Evolutionary conservation across 2,113 vertebrate genomes (phyloP).

Genomic region (Muntiacus reevesi): DNA sequence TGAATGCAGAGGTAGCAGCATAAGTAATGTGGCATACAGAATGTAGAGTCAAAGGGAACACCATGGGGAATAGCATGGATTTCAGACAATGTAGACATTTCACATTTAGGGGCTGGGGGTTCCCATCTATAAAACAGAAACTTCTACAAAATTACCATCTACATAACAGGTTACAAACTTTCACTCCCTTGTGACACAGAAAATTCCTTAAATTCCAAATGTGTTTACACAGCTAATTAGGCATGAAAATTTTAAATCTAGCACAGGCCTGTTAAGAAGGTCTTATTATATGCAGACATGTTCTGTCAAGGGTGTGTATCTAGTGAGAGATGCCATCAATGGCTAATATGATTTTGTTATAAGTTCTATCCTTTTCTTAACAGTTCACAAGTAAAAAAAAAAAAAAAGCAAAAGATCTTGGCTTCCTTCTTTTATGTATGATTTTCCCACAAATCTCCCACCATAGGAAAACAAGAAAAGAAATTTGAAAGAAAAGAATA

Average conservation of each 20-base stretch:
- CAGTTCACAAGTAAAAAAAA: constrained; percentile 32
- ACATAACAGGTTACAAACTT: neutral
- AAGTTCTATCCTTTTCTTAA: constrained; percentile 20
- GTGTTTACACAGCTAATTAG: constrained; percentile 75
- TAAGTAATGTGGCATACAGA: neutral
- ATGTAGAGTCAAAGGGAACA: neutral
- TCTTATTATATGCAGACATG: constrained; percentile 60
- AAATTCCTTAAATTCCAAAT: constrained; percentile 73
- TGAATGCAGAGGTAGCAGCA: neutral
- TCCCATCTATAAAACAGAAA: neutral
- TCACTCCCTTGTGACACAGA: constrained; percentile 18
- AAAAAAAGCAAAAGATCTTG: constrained; percentile 36
- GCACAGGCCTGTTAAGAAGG: constrained; percentile 70
- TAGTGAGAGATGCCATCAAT: constrained; percentile 54
- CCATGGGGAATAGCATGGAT: neutral
- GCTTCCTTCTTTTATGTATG: constrained; percentile 27
- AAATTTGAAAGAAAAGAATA: constrained; percentile 61
- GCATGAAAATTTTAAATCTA: constrained; percentile 75
- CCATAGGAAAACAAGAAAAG: constrained; percentile 47
- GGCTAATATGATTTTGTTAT: constrained; percentile 44
- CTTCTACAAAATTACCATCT: neutral
- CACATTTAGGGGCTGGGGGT: neutral
- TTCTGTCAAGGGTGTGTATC: constrained; percentile 61
- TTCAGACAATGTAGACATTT: neutral
- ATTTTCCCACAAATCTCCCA: constrained; percentile 47